phyloP scores from a whole-genome alignment of 2,888 invertebrate genomes.

The Adelognathus sp. region DNA sequence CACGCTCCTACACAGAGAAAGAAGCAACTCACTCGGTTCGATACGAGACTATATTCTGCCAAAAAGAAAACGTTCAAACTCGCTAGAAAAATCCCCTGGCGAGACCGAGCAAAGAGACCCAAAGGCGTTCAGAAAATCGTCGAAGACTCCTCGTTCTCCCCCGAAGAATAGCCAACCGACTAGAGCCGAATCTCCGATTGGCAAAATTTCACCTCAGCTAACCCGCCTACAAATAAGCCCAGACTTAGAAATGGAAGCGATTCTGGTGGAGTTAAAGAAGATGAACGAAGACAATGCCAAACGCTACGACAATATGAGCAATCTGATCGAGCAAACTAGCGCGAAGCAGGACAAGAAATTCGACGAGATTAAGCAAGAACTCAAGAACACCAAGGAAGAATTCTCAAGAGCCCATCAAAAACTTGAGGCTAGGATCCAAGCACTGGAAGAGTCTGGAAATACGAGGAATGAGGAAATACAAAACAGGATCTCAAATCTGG shows the following conservation, averaged over 20 bases:
- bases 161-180: background rate
- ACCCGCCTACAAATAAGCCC: background rate
- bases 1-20: background rate
- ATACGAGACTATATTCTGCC: background rate
- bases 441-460: background rate
- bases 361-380: slow-evolving; percentile 4
- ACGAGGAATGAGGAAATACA: background rate
- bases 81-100: background rate
- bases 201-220: background rate
- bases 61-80: background rate
- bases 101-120: background rate
- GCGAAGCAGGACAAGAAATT: slow-evolving; percentile 8
- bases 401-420: background rate
- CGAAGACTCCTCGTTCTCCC: background rate
- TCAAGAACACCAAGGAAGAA: background rate
- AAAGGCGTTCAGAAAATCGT: background rate
- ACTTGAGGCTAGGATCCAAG: background rate
- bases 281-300: slow-evolving; percentile 7
- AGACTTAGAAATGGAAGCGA: background rate
- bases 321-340: background rate
- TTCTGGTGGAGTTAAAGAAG: background rate
- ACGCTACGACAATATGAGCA: background rate
- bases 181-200: background rate
- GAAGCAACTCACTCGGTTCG: background rate
- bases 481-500: background rate